phyloP scores from a whole-genome alignment of 2,888 invertebrate genomes.

The Caenorhabditis auriculariae region DNA sequence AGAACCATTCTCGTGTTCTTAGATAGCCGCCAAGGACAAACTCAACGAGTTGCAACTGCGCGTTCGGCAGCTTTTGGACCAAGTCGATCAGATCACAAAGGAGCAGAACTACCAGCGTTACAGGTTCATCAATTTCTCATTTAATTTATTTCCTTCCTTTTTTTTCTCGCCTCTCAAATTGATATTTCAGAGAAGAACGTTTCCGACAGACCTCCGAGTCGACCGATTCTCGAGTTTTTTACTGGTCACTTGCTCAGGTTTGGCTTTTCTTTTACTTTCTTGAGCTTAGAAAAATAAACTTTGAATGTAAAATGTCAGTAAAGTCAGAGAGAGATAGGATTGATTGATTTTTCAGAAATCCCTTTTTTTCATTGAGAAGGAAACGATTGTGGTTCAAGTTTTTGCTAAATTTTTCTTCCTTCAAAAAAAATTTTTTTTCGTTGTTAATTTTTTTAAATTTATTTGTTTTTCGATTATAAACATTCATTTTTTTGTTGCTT shows the following conservation, averaged over 20 bases:
- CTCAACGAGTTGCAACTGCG: conserved; percentile 89
- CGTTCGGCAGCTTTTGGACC: conserved; percentile 89
- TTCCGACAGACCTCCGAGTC: conserved; percentile 97
- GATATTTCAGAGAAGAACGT: conserved; percentile 84
- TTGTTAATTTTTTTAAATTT: too few species aligned
- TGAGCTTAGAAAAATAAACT: too few species aligned
- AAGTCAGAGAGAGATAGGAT: too few species aligned
- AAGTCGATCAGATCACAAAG: conserved; percentile 98
- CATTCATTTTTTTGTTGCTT: too few species aligned
- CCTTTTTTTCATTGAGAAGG: too few species aligned
- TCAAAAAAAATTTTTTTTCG: too few species aligned
- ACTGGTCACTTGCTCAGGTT: conserved; percentile 72
- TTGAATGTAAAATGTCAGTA: too few species aligned
- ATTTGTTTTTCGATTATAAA: too few species aligned
- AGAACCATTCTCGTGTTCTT: conserved; percentile 3
- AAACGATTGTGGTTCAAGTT: too few species aligned
- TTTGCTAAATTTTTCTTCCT: too few species aligned
- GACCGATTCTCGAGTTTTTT: conserved; percentile 88
- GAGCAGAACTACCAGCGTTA: conserved; percentile 95
- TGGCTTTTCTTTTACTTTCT: not conserved
- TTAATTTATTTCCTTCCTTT: not conserved
- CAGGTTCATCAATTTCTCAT: conserved; percentile 5
- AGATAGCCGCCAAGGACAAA: conserved; percentile 93
- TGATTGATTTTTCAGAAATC: too few species aligned
- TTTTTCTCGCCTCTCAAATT: too few species aligned